Percentiles rank a stretch among this genome's conserved stretches.
Evolutionary conservation across 2,113 vertebrate genomes (phyloP).

Genomic region (Apistogramma diplotaenia): DNA sequence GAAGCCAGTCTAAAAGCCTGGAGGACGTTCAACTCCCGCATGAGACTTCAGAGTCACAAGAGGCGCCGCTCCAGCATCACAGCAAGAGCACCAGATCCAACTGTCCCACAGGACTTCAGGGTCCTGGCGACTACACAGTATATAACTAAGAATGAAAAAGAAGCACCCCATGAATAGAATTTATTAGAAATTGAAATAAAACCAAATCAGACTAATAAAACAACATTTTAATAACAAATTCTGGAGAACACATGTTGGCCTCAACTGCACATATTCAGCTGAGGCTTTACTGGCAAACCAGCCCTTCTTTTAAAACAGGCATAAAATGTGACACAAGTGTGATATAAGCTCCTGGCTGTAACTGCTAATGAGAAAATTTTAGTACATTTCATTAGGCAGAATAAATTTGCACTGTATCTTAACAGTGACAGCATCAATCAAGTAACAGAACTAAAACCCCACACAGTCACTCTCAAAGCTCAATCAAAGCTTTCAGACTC

Average conservation of each 20-base stretch:
- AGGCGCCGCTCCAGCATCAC: neutral
- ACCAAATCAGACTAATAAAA: neutral
- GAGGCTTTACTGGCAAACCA: neutral
- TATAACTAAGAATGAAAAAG: neutral
- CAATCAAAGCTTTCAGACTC: conserved; percentile 33
- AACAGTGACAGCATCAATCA: conserved; percentile 15
- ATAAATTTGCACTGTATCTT: conserved; percentile 11
- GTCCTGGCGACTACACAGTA: neutral
- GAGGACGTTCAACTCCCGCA: neutral
- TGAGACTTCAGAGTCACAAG: neutral
- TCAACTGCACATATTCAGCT: neutral
- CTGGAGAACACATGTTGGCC: neutral
- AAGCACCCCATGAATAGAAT: neutral
- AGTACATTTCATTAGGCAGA: neutral
- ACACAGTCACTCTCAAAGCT: conserved; percentile 1
- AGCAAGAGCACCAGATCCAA: neutral
- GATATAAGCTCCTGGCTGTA: neutral
- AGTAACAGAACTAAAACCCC: neutral
- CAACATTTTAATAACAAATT: neutral
- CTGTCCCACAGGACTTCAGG: neutral
- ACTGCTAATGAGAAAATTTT: neutral
- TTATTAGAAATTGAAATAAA: neutral
- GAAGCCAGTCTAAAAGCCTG: neutral
- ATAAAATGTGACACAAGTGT: neutral
- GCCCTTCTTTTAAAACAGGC: neutral